phyloP scores from a whole-genome alignment of 2,888 invertebrate genomes.

The Microplitis manilae region DNA sequence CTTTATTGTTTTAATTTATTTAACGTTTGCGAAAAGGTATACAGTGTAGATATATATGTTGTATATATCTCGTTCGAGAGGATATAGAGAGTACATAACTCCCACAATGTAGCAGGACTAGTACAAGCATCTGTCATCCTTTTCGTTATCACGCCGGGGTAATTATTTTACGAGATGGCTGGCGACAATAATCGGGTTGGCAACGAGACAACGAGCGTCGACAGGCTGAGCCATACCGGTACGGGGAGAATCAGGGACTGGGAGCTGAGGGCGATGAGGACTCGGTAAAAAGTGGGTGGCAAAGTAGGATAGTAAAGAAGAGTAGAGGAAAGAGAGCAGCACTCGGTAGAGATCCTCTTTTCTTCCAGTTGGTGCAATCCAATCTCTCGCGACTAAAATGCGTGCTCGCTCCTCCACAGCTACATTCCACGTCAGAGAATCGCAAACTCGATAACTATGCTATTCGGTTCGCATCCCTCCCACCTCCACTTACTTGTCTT shows the following conservation, averaged over 20 bases:
- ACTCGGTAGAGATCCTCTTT: slow-evolving; percentile 18
- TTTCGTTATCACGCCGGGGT: slow-evolving; percentile 15
- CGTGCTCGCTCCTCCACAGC: slow-evolving; percentile 3
- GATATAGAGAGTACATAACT: background rate
- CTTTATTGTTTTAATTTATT: background rate
- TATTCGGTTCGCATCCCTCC: slow-evolving; percentile 21
- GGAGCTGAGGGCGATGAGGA: background rate
- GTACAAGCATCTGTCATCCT: background rate
- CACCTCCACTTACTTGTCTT: background rate
- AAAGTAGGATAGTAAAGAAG: no score
- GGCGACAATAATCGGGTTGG: slow-evolving; percentile 38
- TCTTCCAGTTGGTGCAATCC: slow-evolving; percentile 31
- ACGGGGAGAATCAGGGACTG: background rate
- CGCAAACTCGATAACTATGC: slow-evolving; percentile 43
- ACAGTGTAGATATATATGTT: background rate
- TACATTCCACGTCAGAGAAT: slow-evolving; percentile 29
- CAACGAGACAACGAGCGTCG: slow-evolving; percentile 32
- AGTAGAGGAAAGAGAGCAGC: slow-evolving; percentile 2
- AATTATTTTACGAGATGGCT: slow-evolving; percentile 28
- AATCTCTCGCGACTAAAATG: slow-evolving; percentile 35
- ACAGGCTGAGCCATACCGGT: background rate
- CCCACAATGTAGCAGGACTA: background rate
- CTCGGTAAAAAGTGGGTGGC: background rate
- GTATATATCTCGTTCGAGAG: background rate
- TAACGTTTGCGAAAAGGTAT: background rate